These are phyloP conservation scores for Rhinogobius similis DNA, from an alignment of 2,113 vertebrate genomes.

Conservation along the genomic window DNA sequence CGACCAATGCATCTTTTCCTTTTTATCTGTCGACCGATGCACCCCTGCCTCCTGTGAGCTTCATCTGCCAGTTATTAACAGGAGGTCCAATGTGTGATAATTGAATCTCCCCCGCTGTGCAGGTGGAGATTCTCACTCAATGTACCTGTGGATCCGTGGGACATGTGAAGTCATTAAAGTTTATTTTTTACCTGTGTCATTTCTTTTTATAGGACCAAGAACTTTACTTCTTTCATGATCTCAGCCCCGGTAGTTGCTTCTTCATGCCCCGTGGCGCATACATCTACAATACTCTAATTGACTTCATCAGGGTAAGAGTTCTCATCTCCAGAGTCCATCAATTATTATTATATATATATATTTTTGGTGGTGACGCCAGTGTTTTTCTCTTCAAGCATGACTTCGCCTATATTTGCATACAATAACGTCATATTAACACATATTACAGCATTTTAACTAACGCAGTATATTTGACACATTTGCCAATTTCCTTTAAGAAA, in stretches of 20 bases:
- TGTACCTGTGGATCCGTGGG: constrained; percentile 22
- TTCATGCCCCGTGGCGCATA: constrained; percentile 92
- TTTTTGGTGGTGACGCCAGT: too few relatives aligned
- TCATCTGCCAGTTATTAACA: constrained; percentile 10
- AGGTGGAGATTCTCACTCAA: constrained; percentile 11
- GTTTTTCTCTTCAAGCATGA: too few relatives aligned
- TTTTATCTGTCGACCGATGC: neutral
- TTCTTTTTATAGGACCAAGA: constrained; percentile 86
- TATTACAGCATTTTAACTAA: too few relatives aligned
- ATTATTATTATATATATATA: too few relatives aligned
- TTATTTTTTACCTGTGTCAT: neutral
- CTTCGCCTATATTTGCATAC: too few relatives aligned
- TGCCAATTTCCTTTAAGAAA: neutral
- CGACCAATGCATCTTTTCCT: neutral
- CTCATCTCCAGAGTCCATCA: neutral
- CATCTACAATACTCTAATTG: constrained; percentile 87
- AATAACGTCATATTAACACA: too few relatives aligned
- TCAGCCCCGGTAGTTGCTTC: constrained; percentile 96
- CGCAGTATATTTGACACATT: too few relatives aligned
- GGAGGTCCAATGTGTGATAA: constrained; percentile 29
- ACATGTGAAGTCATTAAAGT: constrained; percentile 29
- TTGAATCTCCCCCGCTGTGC: constrained; percentile 32
- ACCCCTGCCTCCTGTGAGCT: neutral
- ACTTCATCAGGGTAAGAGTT: constrained; percentile 88
- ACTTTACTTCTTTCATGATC: constrained; percentile 96